Evolutionary conservation across 2,113 vertebrate species (phyloP).

Genomic region (Strix uralensis): DNA sequence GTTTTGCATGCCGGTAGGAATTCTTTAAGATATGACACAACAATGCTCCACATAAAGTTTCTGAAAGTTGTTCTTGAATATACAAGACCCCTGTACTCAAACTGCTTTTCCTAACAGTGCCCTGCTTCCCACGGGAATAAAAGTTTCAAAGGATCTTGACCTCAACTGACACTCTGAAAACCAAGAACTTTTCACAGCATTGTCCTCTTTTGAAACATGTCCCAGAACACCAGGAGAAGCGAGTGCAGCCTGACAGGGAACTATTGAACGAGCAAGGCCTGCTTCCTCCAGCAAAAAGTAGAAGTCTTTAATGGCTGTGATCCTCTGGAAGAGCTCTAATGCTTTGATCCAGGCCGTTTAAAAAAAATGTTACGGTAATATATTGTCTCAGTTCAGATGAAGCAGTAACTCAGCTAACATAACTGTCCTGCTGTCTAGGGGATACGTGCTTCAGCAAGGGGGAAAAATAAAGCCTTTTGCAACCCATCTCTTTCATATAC

Average conservation of each 20-base stretch:
- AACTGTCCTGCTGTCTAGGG: background rate
- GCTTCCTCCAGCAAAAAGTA: slow-evolving; percentile 32
- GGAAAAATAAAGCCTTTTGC: background rate
- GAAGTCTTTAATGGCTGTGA: background rate
- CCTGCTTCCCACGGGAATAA: slow-evolving; percentile 24
- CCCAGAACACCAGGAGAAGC: slow-evolving; percentile 31
- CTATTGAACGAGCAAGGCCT: background rate
- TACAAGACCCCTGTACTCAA: background rate
- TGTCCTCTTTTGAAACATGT: slow-evolving; percentile 7
- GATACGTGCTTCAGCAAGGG: rapidly evolving
- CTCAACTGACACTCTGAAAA: slow-evolving; percentile 20
- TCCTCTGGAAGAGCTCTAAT: slow-evolving; percentile 4
- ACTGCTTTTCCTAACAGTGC: background rate
- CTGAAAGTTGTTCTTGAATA: background rate
- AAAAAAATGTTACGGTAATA: background rate
- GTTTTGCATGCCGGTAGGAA: background rate
- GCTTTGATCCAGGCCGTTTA: background rate
- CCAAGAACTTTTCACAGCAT: slow-evolving; percentile 37
- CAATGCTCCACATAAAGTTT: background rate
- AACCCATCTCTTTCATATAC: background rate
- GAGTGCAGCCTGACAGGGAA: slow-evolving; percentile 1
- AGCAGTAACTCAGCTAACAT: background rate
- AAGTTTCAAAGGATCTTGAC: slow-evolving; percentile 14
- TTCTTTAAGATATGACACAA: background rate
- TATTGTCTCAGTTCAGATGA: background rate